Evolutionary conservation across 2,888 invertebrate species (phyloP).

Genomic region (Stenichneumon culpator): DNA sequence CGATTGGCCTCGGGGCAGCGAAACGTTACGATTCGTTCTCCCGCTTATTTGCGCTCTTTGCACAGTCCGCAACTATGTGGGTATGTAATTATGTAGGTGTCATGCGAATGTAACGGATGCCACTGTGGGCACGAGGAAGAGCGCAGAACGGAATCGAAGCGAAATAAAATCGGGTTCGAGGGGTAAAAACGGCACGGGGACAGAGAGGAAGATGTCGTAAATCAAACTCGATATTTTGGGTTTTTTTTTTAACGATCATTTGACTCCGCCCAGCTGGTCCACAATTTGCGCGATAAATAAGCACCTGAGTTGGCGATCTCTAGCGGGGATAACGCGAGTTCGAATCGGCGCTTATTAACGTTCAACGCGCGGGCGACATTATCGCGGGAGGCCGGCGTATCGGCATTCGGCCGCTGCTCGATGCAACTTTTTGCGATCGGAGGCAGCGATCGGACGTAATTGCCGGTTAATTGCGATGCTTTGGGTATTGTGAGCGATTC

Average conservation of each 20-base stretch:
- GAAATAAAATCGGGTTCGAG: conserved; percentile 46
- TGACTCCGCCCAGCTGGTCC: conserved; percentile 66
- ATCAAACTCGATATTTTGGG: conserved; percentile 64
- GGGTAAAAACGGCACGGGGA: conserved; percentile 37
- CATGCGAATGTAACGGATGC: conserved; percentile 60
- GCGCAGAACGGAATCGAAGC: conserved; percentile 59
- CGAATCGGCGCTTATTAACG: conserved; percentile 69
- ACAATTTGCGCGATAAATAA: conserved; percentile 69
- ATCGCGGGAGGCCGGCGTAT: conserved; percentile 34
- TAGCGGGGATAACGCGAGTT: conserved; percentile 57
- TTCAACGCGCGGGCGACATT: conserved; percentile 64
- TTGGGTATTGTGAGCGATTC: conserved; percentile 49
- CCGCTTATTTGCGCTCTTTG: conserved; percentile 49
- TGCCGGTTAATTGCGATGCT: conserved; percentile 48
- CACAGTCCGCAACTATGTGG: conserved; percentile 37
- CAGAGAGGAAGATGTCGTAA: conserved; percentile 61
- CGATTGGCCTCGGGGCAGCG: conserved; percentile 68
- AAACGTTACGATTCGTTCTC: conserved; percentile 61
- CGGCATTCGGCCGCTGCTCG: conserved; percentile 9
- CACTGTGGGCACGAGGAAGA: conserved; percentile 57
- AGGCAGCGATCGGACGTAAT: conserved; percentile 55
- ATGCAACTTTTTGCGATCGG: conserved; percentile 28
- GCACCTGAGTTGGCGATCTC: conserved; percentile 60
- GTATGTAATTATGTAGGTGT: conserved; percentile 66
- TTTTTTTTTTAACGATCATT: conserved; percentile 57